phyloP scores from a whole-genome alignment of 2,797 vertebrate species.

The Morus bassanus region DNA sequence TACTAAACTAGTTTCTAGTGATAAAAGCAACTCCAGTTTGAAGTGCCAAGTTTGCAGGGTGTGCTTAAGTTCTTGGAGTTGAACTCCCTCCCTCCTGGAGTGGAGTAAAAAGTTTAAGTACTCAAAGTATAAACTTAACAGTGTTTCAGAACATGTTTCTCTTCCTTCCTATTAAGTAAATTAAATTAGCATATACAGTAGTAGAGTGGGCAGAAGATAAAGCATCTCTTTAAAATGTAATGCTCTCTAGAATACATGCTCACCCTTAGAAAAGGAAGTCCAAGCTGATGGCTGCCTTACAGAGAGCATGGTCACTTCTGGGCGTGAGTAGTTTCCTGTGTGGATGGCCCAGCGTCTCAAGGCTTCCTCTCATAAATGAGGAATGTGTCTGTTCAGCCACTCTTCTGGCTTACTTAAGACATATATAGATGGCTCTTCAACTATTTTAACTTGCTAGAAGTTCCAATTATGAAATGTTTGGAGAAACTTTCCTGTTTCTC shows the following conservation, averaged over 20 bases:
- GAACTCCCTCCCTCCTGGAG: neutral
- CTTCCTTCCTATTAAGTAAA: neutral
- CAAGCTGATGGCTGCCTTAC: neutral
- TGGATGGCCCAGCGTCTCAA: neutral
- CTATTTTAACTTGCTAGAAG: neutral
- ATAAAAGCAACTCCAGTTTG: neutral
- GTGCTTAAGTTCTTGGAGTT: neutral
- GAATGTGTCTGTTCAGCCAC: slow-evolving; percentile 5
- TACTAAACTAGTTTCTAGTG: neutral
- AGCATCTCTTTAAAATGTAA: neutral
- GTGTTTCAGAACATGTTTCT: neutral
- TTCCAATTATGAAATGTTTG: neutral
- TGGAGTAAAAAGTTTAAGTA: neutral
- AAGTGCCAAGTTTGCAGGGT: neutral
- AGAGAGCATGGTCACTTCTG: neutral
- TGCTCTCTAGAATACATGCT: neutral
- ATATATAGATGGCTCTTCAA: neutral
- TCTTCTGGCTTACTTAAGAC: neutral
- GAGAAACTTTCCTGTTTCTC: neutral
- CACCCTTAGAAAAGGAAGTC: neutral
- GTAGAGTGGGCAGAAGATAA: neutral
- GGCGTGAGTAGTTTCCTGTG: slow-evolving; percentile 15
- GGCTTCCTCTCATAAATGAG: neutral
- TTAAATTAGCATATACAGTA: neutral
- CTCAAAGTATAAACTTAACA: neutral